A percentile compares a stretch with the other conserved stretches of the same genome.
Evolutionary conservation across 2,888 invertebrate species (phyloP).

Genomic region (Pedicia rivosa): DNA sequence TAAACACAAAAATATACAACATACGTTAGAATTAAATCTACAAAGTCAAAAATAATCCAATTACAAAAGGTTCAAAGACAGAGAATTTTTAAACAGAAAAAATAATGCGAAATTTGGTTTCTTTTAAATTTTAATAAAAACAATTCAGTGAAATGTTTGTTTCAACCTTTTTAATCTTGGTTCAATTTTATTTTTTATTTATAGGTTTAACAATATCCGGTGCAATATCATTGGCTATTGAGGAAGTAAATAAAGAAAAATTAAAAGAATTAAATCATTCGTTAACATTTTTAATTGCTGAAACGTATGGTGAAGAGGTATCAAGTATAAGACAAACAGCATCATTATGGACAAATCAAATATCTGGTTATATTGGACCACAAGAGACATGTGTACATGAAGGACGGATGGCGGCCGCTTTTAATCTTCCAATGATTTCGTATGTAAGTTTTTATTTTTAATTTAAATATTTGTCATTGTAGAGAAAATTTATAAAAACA

Average conservation of each 20-base stretch:
- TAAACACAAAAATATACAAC: too few relatives aligned
- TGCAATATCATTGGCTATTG: constrained; percentile 73
- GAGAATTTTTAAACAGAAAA: too few relatives aligned
- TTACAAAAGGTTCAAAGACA: too few relatives aligned
- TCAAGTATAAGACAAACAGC: constrained; percentile 75
- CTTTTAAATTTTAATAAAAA: too few relatives aligned
- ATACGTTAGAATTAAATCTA: too few relatives aligned
- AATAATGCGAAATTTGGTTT: too few relatives aligned
- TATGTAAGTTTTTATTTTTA: constrained; percentile 54
- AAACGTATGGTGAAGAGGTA: constrained; percentile 81
- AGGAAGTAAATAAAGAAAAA: constrained; percentile 55
- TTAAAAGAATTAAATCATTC: constrained; percentile 46
- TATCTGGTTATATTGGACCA: constrained; percentile 79
- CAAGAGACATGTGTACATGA: constrained; percentile 76
- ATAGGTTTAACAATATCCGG: constrained; percentile 48
- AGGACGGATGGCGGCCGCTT: constrained; percentile 82
- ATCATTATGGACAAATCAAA: constrained; percentile 63
- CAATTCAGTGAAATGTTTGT: too few relatives aligned
- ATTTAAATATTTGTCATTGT: not conserved
- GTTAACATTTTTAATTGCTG: constrained; percentile 66
- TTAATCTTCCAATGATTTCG: constrained; percentile 91
- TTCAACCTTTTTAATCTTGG: too few relatives aligned
- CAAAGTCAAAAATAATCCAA: too few relatives aligned
- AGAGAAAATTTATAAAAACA: too few relatives aligned
- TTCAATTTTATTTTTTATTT: too few relatives aligned